Evolutionary conservation across 2,888 invertebrate genomes (phyloP).

Genomic region (Pecten maximus): DNA sequence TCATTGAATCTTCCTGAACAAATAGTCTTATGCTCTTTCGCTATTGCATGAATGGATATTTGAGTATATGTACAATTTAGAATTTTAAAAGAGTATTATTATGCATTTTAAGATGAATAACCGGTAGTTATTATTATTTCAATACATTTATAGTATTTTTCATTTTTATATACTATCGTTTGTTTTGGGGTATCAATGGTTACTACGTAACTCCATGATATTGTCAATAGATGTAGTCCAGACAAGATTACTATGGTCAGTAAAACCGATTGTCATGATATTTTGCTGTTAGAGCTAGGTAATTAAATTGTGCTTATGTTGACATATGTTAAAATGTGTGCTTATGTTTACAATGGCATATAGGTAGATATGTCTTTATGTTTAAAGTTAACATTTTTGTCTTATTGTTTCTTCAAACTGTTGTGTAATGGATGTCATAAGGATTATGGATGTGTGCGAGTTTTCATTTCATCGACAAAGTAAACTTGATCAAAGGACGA

Average conservation of each 20-base stretch:
- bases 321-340: too few species aligned
- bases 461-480: not conserved
- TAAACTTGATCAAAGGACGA: not conserved
- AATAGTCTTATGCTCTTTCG: not conserved
- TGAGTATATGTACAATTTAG: not conserved
- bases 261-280: not conserved
- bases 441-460: not conserved
- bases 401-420: not conserved
- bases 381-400: too few species aligned
- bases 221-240: not conserved
- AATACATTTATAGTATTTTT: not conserved
- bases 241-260: not conserved
- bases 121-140: not conserved
- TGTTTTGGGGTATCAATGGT: not conserved
- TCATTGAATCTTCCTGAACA: not conserved
- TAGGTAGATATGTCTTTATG: too few species aligned
- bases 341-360: too few species aligned
- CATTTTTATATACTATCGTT: not conserved
- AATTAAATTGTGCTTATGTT: not conserved
- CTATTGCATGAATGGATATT: not conserved
- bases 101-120: not conserved
- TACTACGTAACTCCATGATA: not conserved
- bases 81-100: not conserved
- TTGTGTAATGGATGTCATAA: not conserved
- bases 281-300: constrained; percentile 4